phyloP scores from a whole-genome alignment of 2,797 vertebrate species.

The Amblyraja radiata region DNA sequence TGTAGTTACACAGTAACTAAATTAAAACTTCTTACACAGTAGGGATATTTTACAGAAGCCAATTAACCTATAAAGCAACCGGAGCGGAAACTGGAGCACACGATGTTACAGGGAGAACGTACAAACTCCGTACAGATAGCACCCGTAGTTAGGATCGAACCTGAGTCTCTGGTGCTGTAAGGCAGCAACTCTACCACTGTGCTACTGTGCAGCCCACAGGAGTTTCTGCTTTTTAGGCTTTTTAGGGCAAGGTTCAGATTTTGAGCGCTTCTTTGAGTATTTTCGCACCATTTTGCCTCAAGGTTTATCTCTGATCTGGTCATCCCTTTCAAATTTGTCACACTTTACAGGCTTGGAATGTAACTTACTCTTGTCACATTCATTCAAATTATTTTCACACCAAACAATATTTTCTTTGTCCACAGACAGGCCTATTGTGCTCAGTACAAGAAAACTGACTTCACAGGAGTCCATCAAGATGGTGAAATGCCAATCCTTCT shows the following conservation, averaged over 20 bases:
- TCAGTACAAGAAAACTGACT: background rate
- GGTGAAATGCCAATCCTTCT: background rate
- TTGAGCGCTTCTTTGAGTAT: background rate
- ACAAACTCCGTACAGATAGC: too few relatives aligned
- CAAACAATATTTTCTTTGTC: background rate
- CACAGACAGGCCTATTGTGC: background rate
- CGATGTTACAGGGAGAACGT: too few relatives aligned
- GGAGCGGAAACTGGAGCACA: too few relatives aligned
- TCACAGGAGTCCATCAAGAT: background rate
- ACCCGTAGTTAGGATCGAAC: too few relatives aligned
- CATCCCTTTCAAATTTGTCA: background rate
- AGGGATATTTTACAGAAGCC: too few relatives aligned
- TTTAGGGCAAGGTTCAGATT: too few relatives aligned
- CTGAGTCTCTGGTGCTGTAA: too few relatives aligned
- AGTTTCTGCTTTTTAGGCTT: background rate
- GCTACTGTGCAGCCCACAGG: background rate
- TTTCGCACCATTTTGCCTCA: background rate
- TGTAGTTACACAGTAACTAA: too few relatives aligned
- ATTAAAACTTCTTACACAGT: too few relatives aligned
- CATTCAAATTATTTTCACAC: background rate
- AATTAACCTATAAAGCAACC: too few relatives aligned
- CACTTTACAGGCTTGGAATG: background rate
- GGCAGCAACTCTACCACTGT: too few relatives aligned
- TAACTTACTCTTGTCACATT: background rate
- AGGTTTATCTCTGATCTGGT: background rate